A percentile compares a stretch with the other conserved stretches of the same genome.
Evolutionary conservation across 1,140 invertebrate genomes (phyloP).

Genomic region (Nephila pilipes): DNA sequence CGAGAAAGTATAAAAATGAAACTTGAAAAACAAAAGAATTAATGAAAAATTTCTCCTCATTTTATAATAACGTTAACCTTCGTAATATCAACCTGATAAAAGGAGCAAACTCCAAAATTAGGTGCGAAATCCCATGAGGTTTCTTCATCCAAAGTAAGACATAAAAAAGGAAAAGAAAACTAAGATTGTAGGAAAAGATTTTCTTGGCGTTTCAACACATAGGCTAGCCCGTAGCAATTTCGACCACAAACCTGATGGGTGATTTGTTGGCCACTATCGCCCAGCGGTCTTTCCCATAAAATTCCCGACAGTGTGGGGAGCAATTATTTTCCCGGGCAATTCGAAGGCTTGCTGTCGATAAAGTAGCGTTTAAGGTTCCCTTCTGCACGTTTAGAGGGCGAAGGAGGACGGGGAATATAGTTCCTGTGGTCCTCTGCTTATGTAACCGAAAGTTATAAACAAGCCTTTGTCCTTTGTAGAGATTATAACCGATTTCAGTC

Average conservation of each 20-base stretch:
- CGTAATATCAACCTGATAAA: background rate
- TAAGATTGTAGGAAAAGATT: background rate
- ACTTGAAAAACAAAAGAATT: no score
- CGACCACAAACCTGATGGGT: background rate
- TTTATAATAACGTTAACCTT: no score
- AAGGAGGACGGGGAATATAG: background rate
- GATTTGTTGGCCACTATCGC: conserved; percentile 49
- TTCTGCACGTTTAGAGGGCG: background rate
- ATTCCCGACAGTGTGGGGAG: background rate
- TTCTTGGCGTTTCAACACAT: background rate
- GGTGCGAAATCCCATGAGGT: background rate
- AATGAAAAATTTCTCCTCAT: no score
- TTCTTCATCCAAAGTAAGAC: background rate
- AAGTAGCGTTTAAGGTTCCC: background rate
- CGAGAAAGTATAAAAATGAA: no score
- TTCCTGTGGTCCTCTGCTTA: background rate
- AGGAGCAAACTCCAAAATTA: background rate
- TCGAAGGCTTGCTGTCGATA: background rate
- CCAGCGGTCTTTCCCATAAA: conserved; percentile 44
- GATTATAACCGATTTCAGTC: background rate
- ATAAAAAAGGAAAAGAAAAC: background rate
- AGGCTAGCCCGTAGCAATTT: background rate
- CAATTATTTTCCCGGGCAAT: conserved; percentile 29
- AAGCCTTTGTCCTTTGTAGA: background rate
- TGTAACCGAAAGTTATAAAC: conserved; percentile 24